Conservation (phyloP, 2,113 vertebrate genomes). For the Struthio camelus region DNA sequence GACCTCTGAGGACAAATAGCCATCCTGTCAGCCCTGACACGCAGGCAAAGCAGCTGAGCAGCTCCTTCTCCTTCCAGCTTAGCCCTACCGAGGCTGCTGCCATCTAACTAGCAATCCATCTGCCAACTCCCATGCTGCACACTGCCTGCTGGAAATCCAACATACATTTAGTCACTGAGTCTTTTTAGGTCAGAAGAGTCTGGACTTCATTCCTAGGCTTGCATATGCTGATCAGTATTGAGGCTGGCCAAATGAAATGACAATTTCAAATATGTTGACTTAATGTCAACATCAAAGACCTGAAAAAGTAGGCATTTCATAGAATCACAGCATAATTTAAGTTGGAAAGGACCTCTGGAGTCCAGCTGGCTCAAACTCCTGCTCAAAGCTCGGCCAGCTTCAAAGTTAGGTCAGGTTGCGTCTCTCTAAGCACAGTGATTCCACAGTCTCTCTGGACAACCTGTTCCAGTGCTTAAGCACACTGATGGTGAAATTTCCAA, state of each 20-base stretch:
- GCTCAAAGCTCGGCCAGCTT: neutral
- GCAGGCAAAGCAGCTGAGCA: neutral
- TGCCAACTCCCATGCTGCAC: fast-evolving
- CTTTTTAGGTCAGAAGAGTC: neutral
- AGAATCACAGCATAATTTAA: neutral
- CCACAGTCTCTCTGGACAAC: neutral
- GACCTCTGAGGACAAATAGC: neutral
- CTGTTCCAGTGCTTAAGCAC: neutral
- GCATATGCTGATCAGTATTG: neutral
- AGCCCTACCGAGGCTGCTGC: neutral
- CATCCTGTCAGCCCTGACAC: neutral
- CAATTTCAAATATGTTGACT: neutral
- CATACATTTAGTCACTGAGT: fast-evolving
- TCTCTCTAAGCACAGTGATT: neutral
- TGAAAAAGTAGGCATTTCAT: neutral
- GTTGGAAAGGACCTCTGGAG: neutral
- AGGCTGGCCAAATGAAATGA: neutral
- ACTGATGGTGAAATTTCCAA: fast-evolving
- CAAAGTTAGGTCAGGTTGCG: neutral
- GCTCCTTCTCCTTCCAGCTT: neutral
- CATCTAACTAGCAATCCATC: neutral
- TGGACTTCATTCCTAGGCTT: neutral
- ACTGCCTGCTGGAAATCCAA: neutral
- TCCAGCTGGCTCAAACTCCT: neutral
- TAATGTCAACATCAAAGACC: neutral